Conservation (phyloP, 2,113 vertebrate species). For the Menidia beryllina region DNA sequence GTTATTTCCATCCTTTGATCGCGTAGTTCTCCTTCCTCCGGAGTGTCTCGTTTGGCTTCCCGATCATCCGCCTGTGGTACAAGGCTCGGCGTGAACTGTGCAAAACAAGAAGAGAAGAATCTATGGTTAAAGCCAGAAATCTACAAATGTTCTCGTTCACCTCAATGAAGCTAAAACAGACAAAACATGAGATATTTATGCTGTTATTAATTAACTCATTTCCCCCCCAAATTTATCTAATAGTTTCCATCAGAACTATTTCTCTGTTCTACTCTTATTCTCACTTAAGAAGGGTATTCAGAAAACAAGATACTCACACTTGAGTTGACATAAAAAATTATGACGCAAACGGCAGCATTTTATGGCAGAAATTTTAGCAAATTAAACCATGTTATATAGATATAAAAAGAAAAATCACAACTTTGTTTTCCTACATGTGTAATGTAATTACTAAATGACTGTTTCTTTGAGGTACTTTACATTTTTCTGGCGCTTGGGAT, state of each 20-base stretch:
- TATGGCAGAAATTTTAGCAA: background rate
- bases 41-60: slow-evolving; percentile 96
- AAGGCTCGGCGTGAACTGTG: slow-evolving; percentile 63
- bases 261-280: background rate
- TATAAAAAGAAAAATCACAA: background rate
- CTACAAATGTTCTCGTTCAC: background rate
- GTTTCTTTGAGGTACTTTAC: slow-evolving; percentile 80
- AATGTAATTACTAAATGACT: background rate
- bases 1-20: slow-evolving; percentile 99
- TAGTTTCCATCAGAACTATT: background rate
- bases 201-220: background rate
- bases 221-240: background rate
- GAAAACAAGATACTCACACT: background rate
- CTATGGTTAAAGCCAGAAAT: slow-evolving; percentile 5
- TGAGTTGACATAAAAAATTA: background rate
- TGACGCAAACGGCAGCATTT: background rate
- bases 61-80: slow-evolving; percentile 94
- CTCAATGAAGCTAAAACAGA: background rate
- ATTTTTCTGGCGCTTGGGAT: slow-evolving; percentile 91
- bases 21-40: slow-evolving; percentile 97
- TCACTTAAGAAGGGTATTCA: background rate
- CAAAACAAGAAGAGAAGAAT: slow-evolving; percentile 12
- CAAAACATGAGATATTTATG: background rate
- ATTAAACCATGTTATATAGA: background rate
- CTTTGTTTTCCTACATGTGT: background rate